Evolutionary conservation across 2,797 vertebrate genomes (phyloP).

Genomic region (Acanthurus tractus): DNA sequence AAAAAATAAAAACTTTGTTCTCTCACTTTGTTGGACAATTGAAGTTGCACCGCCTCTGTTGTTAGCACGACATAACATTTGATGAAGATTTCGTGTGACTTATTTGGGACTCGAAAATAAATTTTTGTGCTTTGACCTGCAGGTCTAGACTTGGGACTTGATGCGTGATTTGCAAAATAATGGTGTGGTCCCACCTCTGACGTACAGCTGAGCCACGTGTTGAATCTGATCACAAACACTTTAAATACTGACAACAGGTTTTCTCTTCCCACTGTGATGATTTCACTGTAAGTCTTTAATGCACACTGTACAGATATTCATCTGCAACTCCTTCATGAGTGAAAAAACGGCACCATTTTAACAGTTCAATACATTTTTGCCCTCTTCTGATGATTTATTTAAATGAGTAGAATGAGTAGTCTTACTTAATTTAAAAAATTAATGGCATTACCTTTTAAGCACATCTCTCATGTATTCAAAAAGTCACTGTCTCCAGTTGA

Average conservation of each 20-base stretch:
- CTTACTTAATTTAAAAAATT: slow-evolving; percentile 47
- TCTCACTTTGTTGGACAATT: no score
- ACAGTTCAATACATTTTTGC: slow-evolving; percentile 17
- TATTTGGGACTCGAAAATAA: no score
- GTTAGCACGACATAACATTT: no score
- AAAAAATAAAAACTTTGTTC: no score
- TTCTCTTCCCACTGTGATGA: slow-evolving; percentile 32
- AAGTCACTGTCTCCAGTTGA: slow-evolving; percentile 48
- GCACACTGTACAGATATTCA: not conserved
- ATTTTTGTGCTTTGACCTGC: no score
- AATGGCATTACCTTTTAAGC: slow-evolving; percentile 21
- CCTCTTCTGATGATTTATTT: slow-evolving; percentile 5
- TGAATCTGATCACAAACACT: slow-evolving; percentile 33
- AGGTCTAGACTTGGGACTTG: no score
- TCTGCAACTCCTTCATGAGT: slow-evolving; percentile 12
- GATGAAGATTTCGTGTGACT: no score
- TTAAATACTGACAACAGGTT: slow-evolving; percentile 32
- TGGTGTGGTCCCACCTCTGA: no score
- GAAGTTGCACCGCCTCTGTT: no score
- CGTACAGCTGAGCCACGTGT: slow-evolving; percentile 16
- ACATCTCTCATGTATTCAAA: slow-evolving; percentile 52
- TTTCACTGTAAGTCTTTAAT: slow-evolving; percentile 44
- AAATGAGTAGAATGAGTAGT: slow-evolving; percentile 14
- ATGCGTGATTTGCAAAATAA: no score
- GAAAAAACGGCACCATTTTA: slow-evolving; percentile 18